Conservation (phyloP, 53 echinoderm and acorn worm genomes). For the Antedon mediterranea region DNA sequence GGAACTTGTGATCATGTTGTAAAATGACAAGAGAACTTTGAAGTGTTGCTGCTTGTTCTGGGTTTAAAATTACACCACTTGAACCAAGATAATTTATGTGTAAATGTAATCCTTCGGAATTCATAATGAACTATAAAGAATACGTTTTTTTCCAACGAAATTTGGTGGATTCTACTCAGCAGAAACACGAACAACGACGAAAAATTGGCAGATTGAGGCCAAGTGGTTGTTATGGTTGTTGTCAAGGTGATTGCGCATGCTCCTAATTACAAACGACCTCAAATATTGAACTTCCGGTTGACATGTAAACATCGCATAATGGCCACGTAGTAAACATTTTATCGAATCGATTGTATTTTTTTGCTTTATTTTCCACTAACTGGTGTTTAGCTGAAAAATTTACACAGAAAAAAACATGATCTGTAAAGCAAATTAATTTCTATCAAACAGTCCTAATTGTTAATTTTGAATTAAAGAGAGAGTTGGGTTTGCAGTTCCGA, state of each 20-base stretch:
- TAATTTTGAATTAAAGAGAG: too few relatives aligned
- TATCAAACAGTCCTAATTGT: too few relatives aligned
- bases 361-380: too few relatives aligned
- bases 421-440: too few relatives aligned
- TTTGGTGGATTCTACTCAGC: neutral
- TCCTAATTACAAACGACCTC: neutral
- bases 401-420: too few relatives aligned
- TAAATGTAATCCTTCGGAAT: slow-evolving; percentile 63
- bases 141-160: neutral
- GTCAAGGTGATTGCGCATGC: slow-evolving; percentile 25
- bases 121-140: slow-evolving; percentile 38
- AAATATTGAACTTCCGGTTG: neutral
- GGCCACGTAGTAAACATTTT: neutral
- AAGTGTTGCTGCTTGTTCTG: slow-evolving; percentile 46
- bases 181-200: neutral
- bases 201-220: neutral
- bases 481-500: too few relatives aligned
- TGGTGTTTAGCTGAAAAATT: too few relatives aligned
- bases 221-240: slow-evolving; percentile 8
- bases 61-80: slow-evolving; percentile 55
- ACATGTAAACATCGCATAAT: neutral
- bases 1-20: slow-evolving; percentile 77
- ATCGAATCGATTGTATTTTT: too few relatives aligned
- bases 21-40: slow-evolving; percentile 36
- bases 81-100: slow-evolving; percentile 63